These are phyloP conservation scores for Paedocypris sp. DNA, from an alignment of 2,113 vertebrate genomes.

Conservation along the genomic window DNA sequence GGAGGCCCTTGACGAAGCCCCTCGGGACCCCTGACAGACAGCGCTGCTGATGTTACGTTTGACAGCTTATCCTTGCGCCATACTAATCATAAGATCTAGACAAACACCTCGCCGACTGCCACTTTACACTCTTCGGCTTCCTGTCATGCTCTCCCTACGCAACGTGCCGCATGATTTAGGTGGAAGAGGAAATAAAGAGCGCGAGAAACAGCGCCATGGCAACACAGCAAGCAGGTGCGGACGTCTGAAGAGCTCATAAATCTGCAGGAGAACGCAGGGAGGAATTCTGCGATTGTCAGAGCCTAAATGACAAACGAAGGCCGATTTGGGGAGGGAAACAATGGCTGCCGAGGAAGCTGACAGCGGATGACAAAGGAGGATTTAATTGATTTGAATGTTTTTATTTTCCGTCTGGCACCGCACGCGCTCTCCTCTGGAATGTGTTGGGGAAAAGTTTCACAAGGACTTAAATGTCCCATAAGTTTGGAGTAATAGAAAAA, in stretches of 20 bases:
- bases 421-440: not conserved
- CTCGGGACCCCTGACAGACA: slow-evolving; percentile 19
- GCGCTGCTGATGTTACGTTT: slow-evolving; percentile 12
- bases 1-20: slow-evolving; percentile 14
- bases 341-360: not conserved
- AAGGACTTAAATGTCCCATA: too few relatives aligned
- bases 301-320: not conserved
- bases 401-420: not conserved
- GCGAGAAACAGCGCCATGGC: slow-evolving; percentile 17
- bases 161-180: slow-evolving; percentile 15
- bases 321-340: not conserved
- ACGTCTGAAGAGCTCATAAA: slow-evolving; percentile 19
- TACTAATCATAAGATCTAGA: slow-evolving; percentile 39
- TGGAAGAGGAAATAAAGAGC: slow-evolving; percentile 1
- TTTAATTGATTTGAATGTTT: not conserved
- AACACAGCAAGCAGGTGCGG: slow-evolving; percentile 24
- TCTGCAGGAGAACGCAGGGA: slow-evolving; percentile 3
- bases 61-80: slow-evolving; percentile 26
- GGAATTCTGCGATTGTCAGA: slow-evolving; percentile 6
- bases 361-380: not conserved
- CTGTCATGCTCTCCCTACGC: slow-evolving; percentile 23
- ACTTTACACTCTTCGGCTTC: slow-evolving; percentile 30
- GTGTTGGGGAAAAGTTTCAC: too few relatives aligned
- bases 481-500: too few relatives aligned
- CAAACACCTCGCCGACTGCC: slow-evolving; percentile 28